These are phyloP conservation scores for Drosophila cracens DNA, from an alignment of 2,888 invertebrate genomes.

Conservation along the genomic window DNA sequence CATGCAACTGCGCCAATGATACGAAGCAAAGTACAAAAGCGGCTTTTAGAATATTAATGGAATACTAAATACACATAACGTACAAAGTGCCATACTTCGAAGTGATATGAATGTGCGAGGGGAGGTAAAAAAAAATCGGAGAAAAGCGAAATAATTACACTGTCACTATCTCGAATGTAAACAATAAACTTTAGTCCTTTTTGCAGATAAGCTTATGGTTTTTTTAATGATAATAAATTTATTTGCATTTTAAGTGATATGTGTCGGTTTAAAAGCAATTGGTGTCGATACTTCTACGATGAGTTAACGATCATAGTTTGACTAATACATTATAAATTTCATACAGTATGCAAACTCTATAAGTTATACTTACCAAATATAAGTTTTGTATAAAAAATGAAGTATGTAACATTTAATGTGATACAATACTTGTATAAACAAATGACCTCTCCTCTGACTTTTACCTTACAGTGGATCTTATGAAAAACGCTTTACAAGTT, in stretches of 20 bases:
- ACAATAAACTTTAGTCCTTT: not conserved
- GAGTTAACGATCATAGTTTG: not conserved
- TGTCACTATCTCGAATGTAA: not conserved
- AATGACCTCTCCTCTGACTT: not conserved
- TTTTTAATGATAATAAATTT: not conserved
- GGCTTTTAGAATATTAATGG: conserved; percentile 83
- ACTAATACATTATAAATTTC: not conserved
- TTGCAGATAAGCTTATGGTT: not conserved
- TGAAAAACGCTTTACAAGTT: not conserved
- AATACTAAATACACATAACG: conserved; percentile 76
- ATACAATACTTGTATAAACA: not conserved
- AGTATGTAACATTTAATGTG: not conserved
- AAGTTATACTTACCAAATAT: not conserved
- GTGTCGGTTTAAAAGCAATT: not conserved
- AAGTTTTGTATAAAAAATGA: not conserved
- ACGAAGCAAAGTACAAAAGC: conserved; percentile 76
- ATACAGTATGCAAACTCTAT: not conserved
- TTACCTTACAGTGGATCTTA: not conserved
- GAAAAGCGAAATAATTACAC: conserved; percentile 1
- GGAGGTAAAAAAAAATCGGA: conserved; percentile 8
- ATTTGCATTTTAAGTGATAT: not conserved
- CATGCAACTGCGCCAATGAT: conserved; percentile 67
- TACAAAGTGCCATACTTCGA: conserved; percentile 40
- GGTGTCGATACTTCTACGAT: not conserved
- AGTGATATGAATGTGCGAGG: conserved; percentile 6